Conservation (phyloP, 2,113 vertebrate species). For the Ceyx melanurus region DNA sequence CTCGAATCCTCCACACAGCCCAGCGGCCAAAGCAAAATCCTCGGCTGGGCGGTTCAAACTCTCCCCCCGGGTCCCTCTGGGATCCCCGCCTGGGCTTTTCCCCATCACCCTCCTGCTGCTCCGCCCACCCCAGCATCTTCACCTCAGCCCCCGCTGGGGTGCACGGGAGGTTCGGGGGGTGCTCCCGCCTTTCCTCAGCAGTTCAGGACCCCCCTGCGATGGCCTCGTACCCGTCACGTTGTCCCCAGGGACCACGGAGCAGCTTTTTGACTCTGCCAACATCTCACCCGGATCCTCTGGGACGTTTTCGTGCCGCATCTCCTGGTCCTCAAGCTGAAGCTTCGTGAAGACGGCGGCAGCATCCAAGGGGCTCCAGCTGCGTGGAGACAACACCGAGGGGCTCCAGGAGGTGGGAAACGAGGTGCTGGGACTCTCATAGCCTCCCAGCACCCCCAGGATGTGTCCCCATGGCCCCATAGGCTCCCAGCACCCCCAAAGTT, state of each 20-base stretch:
- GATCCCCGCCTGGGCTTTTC: background rate
- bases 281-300: background rate
- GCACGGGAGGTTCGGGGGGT: too few species aligned
- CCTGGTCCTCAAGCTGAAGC: background rate
- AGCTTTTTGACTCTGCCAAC: background rate
- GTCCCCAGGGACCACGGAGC: background rate
- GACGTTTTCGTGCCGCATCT: accelerated
- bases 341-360: background rate
- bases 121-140: accelerated
- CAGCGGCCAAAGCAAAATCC: background rate
- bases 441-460: too few species aligned
- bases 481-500: too few species aligned
- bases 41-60: background rate
- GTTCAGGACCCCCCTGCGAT: accelerated
- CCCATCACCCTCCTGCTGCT: accelerated
- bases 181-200: background rate
- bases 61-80: accelerated
- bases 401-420: accelerated
- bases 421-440: background rate
- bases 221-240: background rate
- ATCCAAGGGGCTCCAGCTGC: background rate
- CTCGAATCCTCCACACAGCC: accelerated
- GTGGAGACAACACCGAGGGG: background rate
- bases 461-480: too few species aligned
- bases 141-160: background rate